Base-by-base conservation (phyloP, 2,888 invertebrate genomes). In the Polyommatus iphigenia region DNA sequence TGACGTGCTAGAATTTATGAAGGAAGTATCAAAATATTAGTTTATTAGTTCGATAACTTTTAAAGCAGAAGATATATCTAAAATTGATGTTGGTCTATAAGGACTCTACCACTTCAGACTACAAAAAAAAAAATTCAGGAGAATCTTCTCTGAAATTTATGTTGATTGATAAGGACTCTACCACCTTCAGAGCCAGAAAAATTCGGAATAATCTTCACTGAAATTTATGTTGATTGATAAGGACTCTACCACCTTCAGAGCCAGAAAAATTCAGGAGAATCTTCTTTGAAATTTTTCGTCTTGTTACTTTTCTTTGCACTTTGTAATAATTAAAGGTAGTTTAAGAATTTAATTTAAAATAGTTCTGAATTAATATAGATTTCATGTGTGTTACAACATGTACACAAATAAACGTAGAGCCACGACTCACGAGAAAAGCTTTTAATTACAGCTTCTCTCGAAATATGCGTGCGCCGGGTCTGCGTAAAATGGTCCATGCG, bases 401-500 rank as follows among this genome's bases (percentile, higher is more conserved):
- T n/a, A n/a, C 7, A 36, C 71, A 10, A 24, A 20, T 15, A 8
- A 18, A 10, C 4, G 41, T 3, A n/a, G 18, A 36, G 36, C 71
- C 41, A 41, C 24, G 24, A 24, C 24, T 24, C 24, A 24, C 8
- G 41, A 8, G 67, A 72, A 20, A 72, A 72, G 41, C 59, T 71
- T 32, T 67, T 76, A 75, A 77, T 41, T 78, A 78, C 77, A 57
- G 24, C 80, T 71, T 76, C 76, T 78, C 67, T 77, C 20, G 72
- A 77, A 76, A 78, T 76, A 77, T 78, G 75, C 32, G 77, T 41
- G 76, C 79, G 50, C 57, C 80, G 83, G 86, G 88, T 85, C 88
- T 84, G 82, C 81, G 82, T 84, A 85, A 85, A 85, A 85, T 87
- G 87, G 87, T 86, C 84, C 84, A 86, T 87, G 86, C 86, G 87